phyloP scores from a whole-genome alignment of 2,113 vertebrate genomes.

The Oophaga pumilio region DNA sequence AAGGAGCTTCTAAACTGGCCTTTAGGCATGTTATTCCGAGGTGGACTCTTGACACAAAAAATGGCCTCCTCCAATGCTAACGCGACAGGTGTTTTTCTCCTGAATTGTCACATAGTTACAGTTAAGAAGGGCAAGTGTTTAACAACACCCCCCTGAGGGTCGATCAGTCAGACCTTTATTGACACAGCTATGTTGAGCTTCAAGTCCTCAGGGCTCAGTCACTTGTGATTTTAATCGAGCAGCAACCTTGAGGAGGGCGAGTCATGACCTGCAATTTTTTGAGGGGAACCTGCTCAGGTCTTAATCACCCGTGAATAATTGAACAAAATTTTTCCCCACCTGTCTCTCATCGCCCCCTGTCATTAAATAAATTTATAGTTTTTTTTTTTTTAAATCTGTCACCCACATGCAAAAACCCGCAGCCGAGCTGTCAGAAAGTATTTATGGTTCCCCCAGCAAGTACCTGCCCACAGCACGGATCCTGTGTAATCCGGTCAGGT shows the following conservation, averaged over 20 bases:
- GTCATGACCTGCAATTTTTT: neutral
- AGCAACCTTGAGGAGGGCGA: neutral
- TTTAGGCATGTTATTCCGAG: too few relatives aligned
- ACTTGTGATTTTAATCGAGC: constrained; percentile 6
- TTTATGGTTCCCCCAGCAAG: neutral
- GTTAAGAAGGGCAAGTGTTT: neutral
- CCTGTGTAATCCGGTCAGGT: constrained; percentile 62
- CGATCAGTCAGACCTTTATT: neutral
- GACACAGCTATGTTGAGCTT: neutral
- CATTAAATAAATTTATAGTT: too few relatives aligned
- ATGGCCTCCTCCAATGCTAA: neutral
- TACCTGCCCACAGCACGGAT: constrained; percentile 41
- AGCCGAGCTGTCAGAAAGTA: neutral
- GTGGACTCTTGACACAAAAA: too few relatives aligned
- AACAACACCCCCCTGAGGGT: neutral
- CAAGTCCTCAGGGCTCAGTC: neutral
- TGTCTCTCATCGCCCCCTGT: too few relatives aligned
- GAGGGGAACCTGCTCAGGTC: neutral
- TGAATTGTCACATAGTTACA: neutral
- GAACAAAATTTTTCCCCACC: neutral
- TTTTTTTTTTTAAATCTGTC: neutral
- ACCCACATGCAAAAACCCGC: neutral
- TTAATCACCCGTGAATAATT: neutral
- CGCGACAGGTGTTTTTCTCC: neutral
- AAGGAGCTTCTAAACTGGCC: too few relatives aligned